Evolutionary conservation across 2,888 invertebrate genomes (phyloP), one percentile per base, ranked within the genome.

Genomic region (Brenthis ino): DNA sequence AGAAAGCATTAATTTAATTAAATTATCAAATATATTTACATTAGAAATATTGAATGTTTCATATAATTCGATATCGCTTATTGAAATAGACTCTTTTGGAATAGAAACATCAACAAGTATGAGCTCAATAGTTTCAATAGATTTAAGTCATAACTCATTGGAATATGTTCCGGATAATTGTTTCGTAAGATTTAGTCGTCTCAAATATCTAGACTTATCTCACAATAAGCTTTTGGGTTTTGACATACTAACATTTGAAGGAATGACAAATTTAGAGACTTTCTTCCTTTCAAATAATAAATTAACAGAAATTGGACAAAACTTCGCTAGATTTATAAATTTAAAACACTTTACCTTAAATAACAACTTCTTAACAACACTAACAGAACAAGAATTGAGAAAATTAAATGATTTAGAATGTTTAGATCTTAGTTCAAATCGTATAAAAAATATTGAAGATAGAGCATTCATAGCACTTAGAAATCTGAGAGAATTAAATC

Each of bases 161-260:
- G 65, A 63, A 37, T 48, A 33, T 16, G 16, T 70, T 48, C 68
- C 72, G 24, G 56, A 70, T 65, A 70, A 70, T 55, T 63, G 65
- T 28, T 72, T 72, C 24, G 43, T n/a, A 14, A 50, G 6, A n/a
- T 70, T 64, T 57, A 16, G 16, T n/a, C 56, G 14, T 20, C 65
- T 72, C 6, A 64, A 24, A 48, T 68, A 64, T 68, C 68, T 72
- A 43, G 65, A 72, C n/a, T 61, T 72, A 47, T 72, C 72, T 47
- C 51, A 56, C 47, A 72, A 72, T 60, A 63, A 54, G 12, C 12
- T 72, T 5, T 47, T 28, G 24, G 56, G 55, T 56, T 68, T 72
- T 20, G 70, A 72, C 58, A 66, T 72, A 53, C 60, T 70, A 2
- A 70, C 72, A 33, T 72, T 70, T 65, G 72, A 72, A 68, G 72